Conservation (phyloP, 2,113 vertebrate species). For the Aptenodytes patagonicus region DNA sequence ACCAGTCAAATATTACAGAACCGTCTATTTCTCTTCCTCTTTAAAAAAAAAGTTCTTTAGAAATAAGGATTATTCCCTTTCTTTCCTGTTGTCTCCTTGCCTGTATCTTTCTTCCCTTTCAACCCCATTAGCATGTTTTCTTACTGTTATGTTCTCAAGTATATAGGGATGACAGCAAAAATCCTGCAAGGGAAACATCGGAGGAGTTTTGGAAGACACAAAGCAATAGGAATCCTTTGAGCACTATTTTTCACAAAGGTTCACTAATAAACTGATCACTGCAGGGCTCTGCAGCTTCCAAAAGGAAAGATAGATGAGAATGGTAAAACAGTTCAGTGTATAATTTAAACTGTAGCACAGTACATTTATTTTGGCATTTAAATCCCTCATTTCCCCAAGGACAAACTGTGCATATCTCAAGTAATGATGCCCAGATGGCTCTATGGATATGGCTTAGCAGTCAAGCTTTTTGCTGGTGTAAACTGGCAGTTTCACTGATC, state of each 20-base stretch:
- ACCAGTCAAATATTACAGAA: not conserved
- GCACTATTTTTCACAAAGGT: not conserved
- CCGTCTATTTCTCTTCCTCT: not conserved
- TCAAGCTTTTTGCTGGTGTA: not conserved
- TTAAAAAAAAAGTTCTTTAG: not conserved
- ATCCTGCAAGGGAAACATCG: not conserved
- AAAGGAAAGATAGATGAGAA: not conserved
- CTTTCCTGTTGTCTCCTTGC: not conserved
- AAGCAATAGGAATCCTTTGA: not conserved
- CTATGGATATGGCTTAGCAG: not conserved
- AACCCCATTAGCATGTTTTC: not conserved
- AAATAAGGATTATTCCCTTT: not conserved
- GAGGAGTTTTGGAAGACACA: not conserved
- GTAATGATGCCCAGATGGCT: constrained; percentile 41
- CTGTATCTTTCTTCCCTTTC: not conserved
- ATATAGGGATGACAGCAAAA: not conserved
- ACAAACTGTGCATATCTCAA: constrained; percentile 10
- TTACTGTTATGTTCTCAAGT: not conserved
- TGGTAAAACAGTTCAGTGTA: not conserved
- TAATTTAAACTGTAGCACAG: not conserved
- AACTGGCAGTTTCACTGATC: not conserved
- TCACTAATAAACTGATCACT: not conserved
- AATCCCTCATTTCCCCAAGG: constrained; percentile 30
- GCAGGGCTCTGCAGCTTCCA: not conserved
- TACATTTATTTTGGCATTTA: constrained; percentile 39